Evolutionary conservation across 2,797 vertebrate genomes (phyloP), one percentile per base, ranked within the genome.

Genomic region (Phaenicophaeus curvirostris): DNA sequence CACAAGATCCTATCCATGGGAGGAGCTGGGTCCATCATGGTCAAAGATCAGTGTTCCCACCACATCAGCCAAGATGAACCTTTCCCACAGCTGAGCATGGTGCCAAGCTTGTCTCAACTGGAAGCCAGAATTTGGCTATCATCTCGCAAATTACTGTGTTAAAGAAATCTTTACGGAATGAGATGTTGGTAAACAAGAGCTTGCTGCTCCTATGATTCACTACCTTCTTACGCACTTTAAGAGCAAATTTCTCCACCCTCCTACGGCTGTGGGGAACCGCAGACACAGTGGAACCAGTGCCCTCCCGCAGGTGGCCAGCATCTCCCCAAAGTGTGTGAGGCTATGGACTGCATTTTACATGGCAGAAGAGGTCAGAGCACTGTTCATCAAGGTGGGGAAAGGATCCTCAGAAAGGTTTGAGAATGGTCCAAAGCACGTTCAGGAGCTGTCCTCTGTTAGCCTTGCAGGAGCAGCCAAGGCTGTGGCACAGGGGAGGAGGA

Each of bases 131-230:
- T 59, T 37, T 42, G 57, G 48, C 59, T 89, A 92, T 90, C 87
- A 91, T 90, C 85, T 94, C 84, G 82, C 74, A 90, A 94, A 90
- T 90, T 73, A 79, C 80, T 4, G 13, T 15, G 63, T 90, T 85
- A 93, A 77, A 87, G 81, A 85, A 82, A 82, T 91, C 84, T 87
- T 93, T 82, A 82, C 6, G 2, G 73, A 90, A 41, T 0, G 0
- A 93, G 61, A 76, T 95, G 96, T 90, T 94, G 71, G 95, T 96
- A 96, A 97, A 95, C 93, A 95, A 89, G 80, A 82, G 19, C 71
- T 92, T 66, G 39, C 72, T 65, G 46, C 85, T 92, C 14, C 48
- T 92, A 71, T 97, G 95, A 97, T 96, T 97, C 95, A 96, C 65
- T 85, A 61, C 67, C 59, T 94, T 94, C 84, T 95, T 96, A 90